These are phyloP conservation scores for Pseudonaja textilis DNA, from an alignment of 2,113 vertebrate species.

Conservation along the genomic window DNA sequence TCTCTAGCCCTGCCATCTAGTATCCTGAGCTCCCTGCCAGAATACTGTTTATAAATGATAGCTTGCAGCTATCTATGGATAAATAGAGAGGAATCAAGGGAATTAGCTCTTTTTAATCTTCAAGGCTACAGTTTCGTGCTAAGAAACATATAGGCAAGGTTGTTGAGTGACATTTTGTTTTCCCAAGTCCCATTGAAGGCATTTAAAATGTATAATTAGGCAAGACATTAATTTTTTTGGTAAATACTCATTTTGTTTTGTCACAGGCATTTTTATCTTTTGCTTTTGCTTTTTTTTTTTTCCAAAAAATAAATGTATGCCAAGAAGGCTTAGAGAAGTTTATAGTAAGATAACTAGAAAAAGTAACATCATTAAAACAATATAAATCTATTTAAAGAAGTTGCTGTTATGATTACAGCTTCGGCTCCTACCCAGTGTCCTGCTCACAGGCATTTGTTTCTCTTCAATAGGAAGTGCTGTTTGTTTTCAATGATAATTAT, in stretches of 20 bases:
- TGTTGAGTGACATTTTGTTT: constrained; percentile 49
- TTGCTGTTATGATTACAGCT: neutral
- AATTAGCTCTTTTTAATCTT: constrained; percentile 61
- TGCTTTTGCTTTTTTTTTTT: neutral
- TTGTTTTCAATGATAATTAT: no score
- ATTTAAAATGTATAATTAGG: constrained; percentile 23
- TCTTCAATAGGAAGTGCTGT: neutral
- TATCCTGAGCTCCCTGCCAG: constrained; percentile 59
- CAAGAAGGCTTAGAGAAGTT: neutral
- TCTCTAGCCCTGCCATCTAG: constrained; percentile 55
- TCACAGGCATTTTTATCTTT: neutral
- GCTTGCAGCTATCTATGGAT: constrained; percentile 61
- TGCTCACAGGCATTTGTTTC: neutral
- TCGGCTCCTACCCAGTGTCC: neutral
- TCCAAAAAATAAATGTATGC: neutral
- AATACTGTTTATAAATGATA: constrained; percentile 65
- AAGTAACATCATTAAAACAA: neutral
- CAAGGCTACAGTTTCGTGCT: constrained; percentile 57
- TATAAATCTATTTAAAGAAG: neutral
- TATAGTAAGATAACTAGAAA: neutral
- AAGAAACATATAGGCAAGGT: constrained; percentile 61
- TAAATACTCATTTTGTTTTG: constrained; percentile 19
- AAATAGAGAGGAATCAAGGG: constrained; percentile 59
- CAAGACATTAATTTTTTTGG: constrained; percentile 22
- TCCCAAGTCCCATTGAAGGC: constrained; percentile 24